A percentile compares a stretch with the other conserved stretches of the same genome.
Conservation (phyloP, 1,140 invertebrate genomes). For the Drosophila athabasca region DNA sequence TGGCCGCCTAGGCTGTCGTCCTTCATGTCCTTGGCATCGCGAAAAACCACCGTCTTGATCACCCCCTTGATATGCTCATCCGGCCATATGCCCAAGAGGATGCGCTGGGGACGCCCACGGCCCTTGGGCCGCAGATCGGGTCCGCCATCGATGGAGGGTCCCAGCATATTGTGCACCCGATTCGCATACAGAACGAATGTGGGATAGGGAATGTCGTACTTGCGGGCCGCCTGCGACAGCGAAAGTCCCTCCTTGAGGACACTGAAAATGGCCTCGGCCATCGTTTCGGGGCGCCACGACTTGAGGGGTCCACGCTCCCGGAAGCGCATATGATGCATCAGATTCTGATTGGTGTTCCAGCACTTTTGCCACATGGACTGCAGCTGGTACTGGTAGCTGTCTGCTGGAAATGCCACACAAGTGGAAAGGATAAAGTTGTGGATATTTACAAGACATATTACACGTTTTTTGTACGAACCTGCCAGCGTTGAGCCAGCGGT, state of each 20-base stretch:
- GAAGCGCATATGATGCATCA: constrained; percentile 94
- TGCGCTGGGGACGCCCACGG: constrained; percentile 93
- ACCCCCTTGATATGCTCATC: constrained; percentile 96
- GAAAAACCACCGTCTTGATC: constrained; percentile 95
- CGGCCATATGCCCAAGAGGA: constrained; percentile 94
- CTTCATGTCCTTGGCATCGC: constrained; percentile 91
- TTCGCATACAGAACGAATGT: constrained; percentile 97
- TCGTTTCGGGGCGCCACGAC: constrained; percentile 96
- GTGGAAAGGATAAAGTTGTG: constrained; percentile 19
- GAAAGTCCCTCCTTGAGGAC: constrained; percentile 94
- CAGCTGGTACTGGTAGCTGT: constrained; percentile 96
- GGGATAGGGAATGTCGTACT: constrained; percentile 97
- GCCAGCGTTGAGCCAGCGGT: constrained; percentile 90
- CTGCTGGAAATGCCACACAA: constrained; percentile 84
- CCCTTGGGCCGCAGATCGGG: constrained; percentile 96
- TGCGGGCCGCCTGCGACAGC: constrained; percentile 94
- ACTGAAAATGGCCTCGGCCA: constrained; percentile 96
- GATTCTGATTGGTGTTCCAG: constrained; percentile 93
- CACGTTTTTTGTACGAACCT: constrained; percentile 87
- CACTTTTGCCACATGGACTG: constrained; percentile 98
- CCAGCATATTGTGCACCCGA: constrained; percentile 96
- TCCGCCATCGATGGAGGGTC: constrained; percentile 93
- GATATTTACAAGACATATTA: constrained; percentile 13
- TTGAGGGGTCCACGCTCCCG: constrained; percentile 95
- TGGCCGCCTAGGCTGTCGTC: constrained; percentile 85